These are phyloP conservation scores for Apeltes quadracus DNA, from an alignment of 2,113 vertebrate genomes.

Conservation along the genomic window DNA sequence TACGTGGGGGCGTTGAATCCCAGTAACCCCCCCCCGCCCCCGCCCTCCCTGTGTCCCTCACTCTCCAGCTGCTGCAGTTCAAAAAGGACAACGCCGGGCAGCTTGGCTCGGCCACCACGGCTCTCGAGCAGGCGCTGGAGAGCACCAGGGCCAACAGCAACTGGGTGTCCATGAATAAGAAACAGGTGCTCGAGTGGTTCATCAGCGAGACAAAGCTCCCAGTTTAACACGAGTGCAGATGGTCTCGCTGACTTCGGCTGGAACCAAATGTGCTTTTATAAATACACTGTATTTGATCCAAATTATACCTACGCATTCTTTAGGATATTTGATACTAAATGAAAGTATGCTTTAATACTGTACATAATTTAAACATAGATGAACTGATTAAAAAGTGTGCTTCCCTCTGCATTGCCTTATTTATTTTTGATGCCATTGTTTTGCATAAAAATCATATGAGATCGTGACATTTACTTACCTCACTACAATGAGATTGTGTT, in stretches of 20 bases:
- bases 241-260: background rate
- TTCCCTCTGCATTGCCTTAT: background rate
- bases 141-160: constrained; percentile 84
- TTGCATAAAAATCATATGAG: background rate
- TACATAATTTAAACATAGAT: background rate
- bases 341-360: constrained; percentile 7
- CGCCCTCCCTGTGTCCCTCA: background rate
- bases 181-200: constrained; percentile 79
- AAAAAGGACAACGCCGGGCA: constrained; percentile 74
- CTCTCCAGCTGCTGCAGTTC: constrained; percentile 85
- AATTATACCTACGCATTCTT: constrained; percentile 28
- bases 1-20: background rate
- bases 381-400: background rate
- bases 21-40: background rate
- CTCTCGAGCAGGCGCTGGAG: constrained; percentile 86
- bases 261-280: constrained; percentile 4
- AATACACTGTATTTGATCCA: constrained; percentile 5
- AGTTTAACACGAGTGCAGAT: constrained; percentile 20
- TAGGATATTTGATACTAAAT: constrained; percentile 20
- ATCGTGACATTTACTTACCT: background rate
- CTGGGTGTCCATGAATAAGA: constrained; percentile 85
- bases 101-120: constrained; percentile 72
- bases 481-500: background rate
- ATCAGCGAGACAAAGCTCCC: fast-evolving
- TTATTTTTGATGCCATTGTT: background rate